Base-by-base conservation (phyloP, 2,888 invertebrate genomes). In the Zhuqinia jingwanae region DNA sequence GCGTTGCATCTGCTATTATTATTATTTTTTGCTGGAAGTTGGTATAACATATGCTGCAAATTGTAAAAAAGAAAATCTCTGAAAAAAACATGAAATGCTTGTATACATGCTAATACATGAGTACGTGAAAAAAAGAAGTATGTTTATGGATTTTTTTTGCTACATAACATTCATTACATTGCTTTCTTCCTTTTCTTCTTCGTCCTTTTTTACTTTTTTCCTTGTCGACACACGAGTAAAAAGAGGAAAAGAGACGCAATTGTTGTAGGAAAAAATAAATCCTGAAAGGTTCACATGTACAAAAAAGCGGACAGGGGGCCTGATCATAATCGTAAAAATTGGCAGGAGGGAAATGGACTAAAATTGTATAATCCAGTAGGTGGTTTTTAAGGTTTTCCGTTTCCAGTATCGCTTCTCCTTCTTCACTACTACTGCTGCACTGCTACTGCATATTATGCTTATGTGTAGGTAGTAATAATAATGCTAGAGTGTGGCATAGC, bases 321-420 rank as follows among this genome's bases (percentile, higher is more conserved):
- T 22, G 80, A 85, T 85, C 80, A 88, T 85, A 88, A 88, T 89
- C 88, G 85, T 89, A 88, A 88, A 85, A 89, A 88, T 89, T 88
- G 81, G 86, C 87, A 89, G 89, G 89, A 88, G 89, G 89, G 86
- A 88, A 89, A 89, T 89, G 89, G 88, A 89, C 87, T 77, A 79
- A 86, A 84, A 85, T 73, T 78, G 70, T 85, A 73, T 25, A 20
- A 68, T 85, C 73, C 87, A 73, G 80, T 81, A 70, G 87, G 87
- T 83, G 87, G 87, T 73, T 82, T 85, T 22, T 20, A 50, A 27
- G 75, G 11, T 75, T 58, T 58, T 75, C 22, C 30, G 53, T 22
- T 10, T n/a, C 42, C 56, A 36, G 3, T 36, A 8, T 8, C 36
- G 36, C 36, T 36, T 56, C 56, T 36, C 13, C 58, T 17, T 50